phyloP scores from a whole-genome alignment of 2,113 vertebrate genomes.

The Paramisgurnus dabryanus region DNA sequence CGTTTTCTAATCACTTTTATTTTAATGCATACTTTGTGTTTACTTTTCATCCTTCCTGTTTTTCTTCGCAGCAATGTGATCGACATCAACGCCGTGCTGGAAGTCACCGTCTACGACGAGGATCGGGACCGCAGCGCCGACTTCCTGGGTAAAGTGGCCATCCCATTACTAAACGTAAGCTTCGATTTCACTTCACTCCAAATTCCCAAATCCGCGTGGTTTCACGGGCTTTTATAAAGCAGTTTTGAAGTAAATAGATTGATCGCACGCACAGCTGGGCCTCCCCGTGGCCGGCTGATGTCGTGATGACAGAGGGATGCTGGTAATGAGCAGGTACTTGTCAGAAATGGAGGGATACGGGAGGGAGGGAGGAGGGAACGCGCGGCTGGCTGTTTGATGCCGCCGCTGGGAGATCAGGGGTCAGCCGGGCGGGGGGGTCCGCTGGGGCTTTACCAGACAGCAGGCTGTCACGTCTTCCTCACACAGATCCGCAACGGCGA shows the following conservation, averaged over 20 bases:
- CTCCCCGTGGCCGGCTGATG: conserved; percentile 88
- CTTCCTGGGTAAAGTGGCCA: conserved; percentile 94
- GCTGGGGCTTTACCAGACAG: conserved; percentile 82
- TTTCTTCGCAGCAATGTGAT: conserved; percentile 84
- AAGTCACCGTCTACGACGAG: conserved; percentile 94
- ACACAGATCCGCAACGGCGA: conserved; percentile 92
- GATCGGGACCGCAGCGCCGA: conserved; percentile 91
- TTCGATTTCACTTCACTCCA: not conserved
- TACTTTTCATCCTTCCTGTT: not conserved
- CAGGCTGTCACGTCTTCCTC: conserved; percentile 85
- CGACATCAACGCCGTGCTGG: conserved; percentile 92
- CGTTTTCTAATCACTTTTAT: no score
- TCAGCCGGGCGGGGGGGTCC: conserved; percentile 74
- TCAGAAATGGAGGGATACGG: conserved; percentile 84
- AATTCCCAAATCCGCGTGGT: conserved; percentile 12
- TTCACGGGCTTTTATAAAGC: not conserved
- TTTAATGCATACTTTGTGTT: no score
- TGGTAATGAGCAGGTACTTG: conserved; percentile 94
- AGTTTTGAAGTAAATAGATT: conserved; percentile 7
- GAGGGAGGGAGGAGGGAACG: not conserved
- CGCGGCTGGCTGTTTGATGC: conserved; percentile 88
- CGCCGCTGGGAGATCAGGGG: conserved; percentile 81
- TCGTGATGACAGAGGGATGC: conserved; percentile 85
- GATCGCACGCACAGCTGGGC: conserved; percentile 45
- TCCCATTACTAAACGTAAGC: conserved; percentile 90